Conservation (phyloP, 2,888 invertebrate genomes). For the Hemicrepidius hirtus region DNA sequence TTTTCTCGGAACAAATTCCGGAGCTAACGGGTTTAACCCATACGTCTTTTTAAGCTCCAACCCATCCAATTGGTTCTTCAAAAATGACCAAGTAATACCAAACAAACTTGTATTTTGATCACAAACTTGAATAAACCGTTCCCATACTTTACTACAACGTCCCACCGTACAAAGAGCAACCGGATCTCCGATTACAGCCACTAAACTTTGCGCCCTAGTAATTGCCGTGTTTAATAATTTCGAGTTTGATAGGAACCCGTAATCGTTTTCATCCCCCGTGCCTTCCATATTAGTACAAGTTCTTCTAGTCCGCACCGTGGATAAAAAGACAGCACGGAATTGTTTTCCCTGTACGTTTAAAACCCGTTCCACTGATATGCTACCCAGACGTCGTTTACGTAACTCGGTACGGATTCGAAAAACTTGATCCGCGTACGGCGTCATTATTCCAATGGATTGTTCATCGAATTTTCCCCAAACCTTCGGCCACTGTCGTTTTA, state of each 20-base stretch:
- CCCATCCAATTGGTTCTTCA: slow-evolving; percentile 81
- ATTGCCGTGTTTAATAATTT: slow-evolving; percentile 89
- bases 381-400: slow-evolving; percentile 82
- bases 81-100: slow-evolving; percentile 82
- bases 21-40: slow-evolving; percentile 87
- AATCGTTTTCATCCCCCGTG: slow-evolving; percentile 78
- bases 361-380: slow-evolving; percentile 88
- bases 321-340: slow-evolving; percentile 87
- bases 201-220: slow-evolving; percentile 86
- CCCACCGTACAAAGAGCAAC: slow-evolving; percentile 88
- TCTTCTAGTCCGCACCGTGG: slow-evolving; percentile 84
- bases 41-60: slow-evolving; percentile 85
- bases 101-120: slow-evolving; percentile 81
- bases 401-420: slow-evolving; percentile 85
- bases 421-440: slow-evolving; percentile 88
- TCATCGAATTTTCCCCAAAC: slow-evolving; percentile 84
- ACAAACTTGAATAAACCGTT: slow-evolving; percentile 83
- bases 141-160: slow-evolving; percentile 88
- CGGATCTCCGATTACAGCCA: slow-evolving; percentile 90
- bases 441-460: slow-evolving; percentile 88
- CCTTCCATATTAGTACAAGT: slow-evolving; percentile 77
- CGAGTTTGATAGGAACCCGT: slow-evolving; percentile 88
- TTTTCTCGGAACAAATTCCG: slow-evolving; percentile 84
- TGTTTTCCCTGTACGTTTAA: slow-evolving; percentile 92
- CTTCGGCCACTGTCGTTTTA: slow-evolving; percentile 83